Percentiles rank a stretch among this genome's conserved stretches.
Evolutionary conservation across 2,797 vertebrate genomes (phyloP).

Genomic region (Pseudocheirus occidentalis): DNA sequence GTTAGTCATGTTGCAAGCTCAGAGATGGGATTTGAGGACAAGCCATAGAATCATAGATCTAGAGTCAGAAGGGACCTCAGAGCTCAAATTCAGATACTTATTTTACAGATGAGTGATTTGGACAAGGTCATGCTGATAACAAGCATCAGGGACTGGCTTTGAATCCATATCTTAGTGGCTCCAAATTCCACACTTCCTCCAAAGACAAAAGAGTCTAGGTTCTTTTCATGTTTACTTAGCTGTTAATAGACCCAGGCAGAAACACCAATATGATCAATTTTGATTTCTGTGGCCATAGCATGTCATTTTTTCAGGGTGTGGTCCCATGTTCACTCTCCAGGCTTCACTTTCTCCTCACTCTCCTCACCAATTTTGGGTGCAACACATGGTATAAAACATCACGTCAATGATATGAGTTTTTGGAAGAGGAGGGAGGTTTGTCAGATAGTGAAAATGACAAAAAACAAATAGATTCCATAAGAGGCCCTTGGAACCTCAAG

Average conservation of each 20-base stretch:
- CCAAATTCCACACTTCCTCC: neutral
- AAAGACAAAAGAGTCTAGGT: no score
- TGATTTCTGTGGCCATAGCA: neutral
- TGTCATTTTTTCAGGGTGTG: neutral
- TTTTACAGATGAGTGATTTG: neutral
- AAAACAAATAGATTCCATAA: no score
- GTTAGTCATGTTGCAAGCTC: neutral
- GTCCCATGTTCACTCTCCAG: neutral
- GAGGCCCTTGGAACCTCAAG: neutral
- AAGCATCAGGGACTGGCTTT: neutral
- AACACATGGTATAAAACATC: no score
- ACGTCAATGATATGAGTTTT: no score
- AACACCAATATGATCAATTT: neutral
- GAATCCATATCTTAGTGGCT: neutral
- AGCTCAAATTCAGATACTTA: neutral
- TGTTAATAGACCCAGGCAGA: neutral
- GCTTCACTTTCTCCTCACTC: neutral
- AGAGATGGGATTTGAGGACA: neutral
- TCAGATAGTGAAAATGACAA: no score
- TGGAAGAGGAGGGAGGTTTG: no score
- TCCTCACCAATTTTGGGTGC: no score
- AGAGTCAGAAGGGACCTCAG: neutral
- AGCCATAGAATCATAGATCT: neutral
- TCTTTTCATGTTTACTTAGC: neutral
- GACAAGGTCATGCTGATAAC: neutral